A percentile compares a stretch with the other conserved stretches of the same genome.
These are phyloP conservation scores for Batillaria attramentaria DNA, from an alignment of 1,140 invertebrate genomes.

Conservation along the genomic window DNA sequence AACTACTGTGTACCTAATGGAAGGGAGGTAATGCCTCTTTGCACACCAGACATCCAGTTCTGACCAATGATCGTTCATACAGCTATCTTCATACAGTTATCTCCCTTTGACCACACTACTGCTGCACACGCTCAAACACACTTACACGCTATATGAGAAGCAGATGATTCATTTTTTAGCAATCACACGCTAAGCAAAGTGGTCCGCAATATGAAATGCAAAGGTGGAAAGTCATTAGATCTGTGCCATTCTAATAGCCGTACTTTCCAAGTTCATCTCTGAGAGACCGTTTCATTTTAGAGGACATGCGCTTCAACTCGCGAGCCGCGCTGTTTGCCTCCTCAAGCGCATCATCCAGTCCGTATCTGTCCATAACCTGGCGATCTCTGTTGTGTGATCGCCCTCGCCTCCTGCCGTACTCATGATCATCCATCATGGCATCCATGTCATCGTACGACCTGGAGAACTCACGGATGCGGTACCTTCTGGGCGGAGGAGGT, in stretches of 20 bases:
- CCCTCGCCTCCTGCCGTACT: constrained; percentile 41
- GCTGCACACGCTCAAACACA: too few relatives aligned
- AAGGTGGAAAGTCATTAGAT: too few relatives aligned
- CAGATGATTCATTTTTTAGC: too few relatives aligned
- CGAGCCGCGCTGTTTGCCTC: constrained; percentile 56
- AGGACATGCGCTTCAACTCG: constrained; percentile 61
- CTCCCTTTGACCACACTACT: too few relatives aligned
- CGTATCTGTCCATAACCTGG: constrained; percentile 42
- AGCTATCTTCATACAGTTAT: too few relatives aligned
- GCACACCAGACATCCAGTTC: too few relatives aligned
- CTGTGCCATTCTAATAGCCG: constrained; percentile 19
- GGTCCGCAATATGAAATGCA: too few relatives aligned
- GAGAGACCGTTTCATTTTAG: constrained; percentile 63
- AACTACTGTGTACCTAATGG: too few relatives aligned
- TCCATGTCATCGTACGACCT: constrained; percentile 57
- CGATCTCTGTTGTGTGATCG: background rate
- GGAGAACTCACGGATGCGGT: constrained; percentile 50
- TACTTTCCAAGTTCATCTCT: constrained; percentile 52
- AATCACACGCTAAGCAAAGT: too few relatives aligned
- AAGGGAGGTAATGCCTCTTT: too few relatives aligned
- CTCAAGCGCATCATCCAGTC: constrained; percentile 55
- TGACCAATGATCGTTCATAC: too few relatives aligned
- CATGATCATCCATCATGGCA: constrained; percentile 53
- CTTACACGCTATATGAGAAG: too few relatives aligned
- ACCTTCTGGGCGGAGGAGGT: constrained; percentile 40